Percentiles rank a stretch among this genome's conserved stretches.
Conservation (phyloP, 2,113 vertebrate genomes). For the Acrocephalus arundinaceus region DNA sequence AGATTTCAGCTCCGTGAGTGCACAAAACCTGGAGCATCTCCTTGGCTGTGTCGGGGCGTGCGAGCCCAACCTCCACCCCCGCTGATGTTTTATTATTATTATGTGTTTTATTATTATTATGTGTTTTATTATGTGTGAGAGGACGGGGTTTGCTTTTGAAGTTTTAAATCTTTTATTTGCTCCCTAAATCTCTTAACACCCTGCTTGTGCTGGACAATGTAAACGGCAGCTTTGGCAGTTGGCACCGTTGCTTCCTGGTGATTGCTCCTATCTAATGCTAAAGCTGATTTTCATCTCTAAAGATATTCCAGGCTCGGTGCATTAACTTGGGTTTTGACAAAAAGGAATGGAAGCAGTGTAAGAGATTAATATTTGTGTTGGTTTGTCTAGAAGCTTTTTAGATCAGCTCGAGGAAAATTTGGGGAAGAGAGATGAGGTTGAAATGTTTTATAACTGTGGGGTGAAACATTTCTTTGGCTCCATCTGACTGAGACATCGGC, state of each 20-base stretch:
- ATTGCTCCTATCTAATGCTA: neutral
- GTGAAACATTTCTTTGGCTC: neutral
- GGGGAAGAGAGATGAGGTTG: neutral
- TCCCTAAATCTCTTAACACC: neutral
- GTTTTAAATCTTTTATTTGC: neutral
- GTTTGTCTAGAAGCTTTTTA: neutral
- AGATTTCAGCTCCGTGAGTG: neutral
- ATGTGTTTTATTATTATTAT: too few species aligned
- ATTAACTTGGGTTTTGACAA: neutral
- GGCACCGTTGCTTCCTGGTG: neutral
- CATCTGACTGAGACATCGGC: accelerated
- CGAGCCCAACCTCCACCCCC: accelerated
- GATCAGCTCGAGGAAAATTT: neutral
- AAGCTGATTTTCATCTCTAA: neutral
- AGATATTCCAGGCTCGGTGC: neutral
- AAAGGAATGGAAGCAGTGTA: neutral
- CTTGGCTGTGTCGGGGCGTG: neutral
- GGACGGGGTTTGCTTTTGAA: accelerated
- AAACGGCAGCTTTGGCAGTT: neutral
- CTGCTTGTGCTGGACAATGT: neutral
- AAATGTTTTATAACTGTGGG: neutral
- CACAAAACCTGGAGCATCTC: neutral
- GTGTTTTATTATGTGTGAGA: neutral
- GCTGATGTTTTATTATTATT: neutral
- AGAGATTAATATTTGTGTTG: neutral